Evolutionary conservation across 2,888 invertebrate species (phyloP).

Genomic region (Beris morrisii): DNA sequence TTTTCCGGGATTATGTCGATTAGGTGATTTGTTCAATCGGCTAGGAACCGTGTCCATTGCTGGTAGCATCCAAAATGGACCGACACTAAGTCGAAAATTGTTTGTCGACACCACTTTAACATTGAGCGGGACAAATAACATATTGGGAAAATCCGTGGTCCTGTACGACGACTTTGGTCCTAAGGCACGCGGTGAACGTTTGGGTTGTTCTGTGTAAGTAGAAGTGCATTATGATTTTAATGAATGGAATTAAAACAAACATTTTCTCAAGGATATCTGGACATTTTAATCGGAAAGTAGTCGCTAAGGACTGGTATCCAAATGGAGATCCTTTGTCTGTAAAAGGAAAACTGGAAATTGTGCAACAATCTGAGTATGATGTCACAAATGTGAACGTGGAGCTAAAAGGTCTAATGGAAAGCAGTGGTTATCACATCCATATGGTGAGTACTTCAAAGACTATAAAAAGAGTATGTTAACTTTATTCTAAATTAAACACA

Average conservation of each 20-base stretch:
- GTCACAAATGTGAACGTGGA: slow-evolving; percentile 75
- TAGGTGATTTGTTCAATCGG: slow-evolving; percentile 78
- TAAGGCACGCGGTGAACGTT: slow-evolving; percentile 80
- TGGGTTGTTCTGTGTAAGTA: slow-evolving; percentile 83
- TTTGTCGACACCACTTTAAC: slow-evolving; percentile 79
- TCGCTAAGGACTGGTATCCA: slow-evolving; percentile 85
- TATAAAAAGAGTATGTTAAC: too few relatives aligned
- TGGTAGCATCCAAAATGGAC: slow-evolving; percentile 69
- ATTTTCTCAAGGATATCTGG: slow-evolving; percentile 65
- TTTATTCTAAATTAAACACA: slow-evolving; percentile 3
- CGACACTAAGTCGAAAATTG: slow-evolving; percentile 68
- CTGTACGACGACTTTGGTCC: slow-evolving; percentile 88
- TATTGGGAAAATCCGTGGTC: slow-evolving; percentile 81
- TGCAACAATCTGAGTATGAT: slow-evolving; percentile 86
- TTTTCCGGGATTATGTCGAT: slow-evolving; percentile 64
- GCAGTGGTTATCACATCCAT: slow-evolving; percentile 79
- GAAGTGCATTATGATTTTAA: not conserved
- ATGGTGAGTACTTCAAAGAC: slow-evolving; percentile 60
- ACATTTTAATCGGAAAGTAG: slow-evolving; percentile 77
- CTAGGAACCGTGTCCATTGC: slow-evolving; percentile 73
- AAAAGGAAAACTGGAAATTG: slow-evolving; percentile 76
- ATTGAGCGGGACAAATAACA: slow-evolving; percentile 71
- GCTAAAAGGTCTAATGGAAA: slow-evolving; percentile 69
- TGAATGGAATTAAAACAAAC: not conserved
- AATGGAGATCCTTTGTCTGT: slow-evolving; percentile 69